Evolutionary conservation across 30 jellyfish, hydroid and myxozoan genomes (phyloP).

Genomic region (Hydra vulgaris): DNA sequence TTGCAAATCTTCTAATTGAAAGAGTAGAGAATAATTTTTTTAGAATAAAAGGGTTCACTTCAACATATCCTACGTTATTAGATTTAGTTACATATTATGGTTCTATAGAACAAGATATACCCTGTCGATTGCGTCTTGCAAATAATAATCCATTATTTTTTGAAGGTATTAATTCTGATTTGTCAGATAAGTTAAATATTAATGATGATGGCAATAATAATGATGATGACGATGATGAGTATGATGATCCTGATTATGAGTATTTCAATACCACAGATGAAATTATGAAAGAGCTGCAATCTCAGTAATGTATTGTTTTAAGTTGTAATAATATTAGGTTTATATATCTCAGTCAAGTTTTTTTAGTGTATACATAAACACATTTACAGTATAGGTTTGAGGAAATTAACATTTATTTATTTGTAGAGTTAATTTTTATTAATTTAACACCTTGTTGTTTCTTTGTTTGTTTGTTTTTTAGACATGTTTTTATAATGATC

Average conservation of each 20-base stretch:
- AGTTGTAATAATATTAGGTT: not conserved
- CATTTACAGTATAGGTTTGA: no score
- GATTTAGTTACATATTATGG: slow-evolving; percentile 65
- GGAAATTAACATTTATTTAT: no score
- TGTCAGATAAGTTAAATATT: slow-evolving; percentile 1
- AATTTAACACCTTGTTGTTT: no score
- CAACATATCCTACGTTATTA: slow-evolving; percentile 36
- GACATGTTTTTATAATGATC: no score
- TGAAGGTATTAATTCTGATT: not conserved
- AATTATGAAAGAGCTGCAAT: slow-evolving; percentile 40
- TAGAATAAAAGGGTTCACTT: slow-evolving; percentile 48
- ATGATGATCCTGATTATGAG: slow-evolving; percentile 63
- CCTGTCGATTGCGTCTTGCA: slow-evolving; percentile 59
- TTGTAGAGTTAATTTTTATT: no score
- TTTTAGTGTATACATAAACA: not conserved
- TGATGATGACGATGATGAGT: slow-evolving; percentile 28
- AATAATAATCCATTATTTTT: slow-evolving; percentile 38
- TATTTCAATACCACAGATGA: slow-evolving; percentile 38
- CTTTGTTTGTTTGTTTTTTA: no score
- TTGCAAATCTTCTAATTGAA: slow-evolving; percentile 45
- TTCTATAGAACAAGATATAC: slow-evolving; percentile 57
- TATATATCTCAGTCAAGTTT: no score
- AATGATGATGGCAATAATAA: no score
- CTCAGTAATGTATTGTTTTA: not conserved
- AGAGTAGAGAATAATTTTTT: slow-evolving; percentile 22